Evolutionary conservation across 2,888 invertebrate species (phyloP).

Genomic region (Eucriotettix oculatus): DNA sequence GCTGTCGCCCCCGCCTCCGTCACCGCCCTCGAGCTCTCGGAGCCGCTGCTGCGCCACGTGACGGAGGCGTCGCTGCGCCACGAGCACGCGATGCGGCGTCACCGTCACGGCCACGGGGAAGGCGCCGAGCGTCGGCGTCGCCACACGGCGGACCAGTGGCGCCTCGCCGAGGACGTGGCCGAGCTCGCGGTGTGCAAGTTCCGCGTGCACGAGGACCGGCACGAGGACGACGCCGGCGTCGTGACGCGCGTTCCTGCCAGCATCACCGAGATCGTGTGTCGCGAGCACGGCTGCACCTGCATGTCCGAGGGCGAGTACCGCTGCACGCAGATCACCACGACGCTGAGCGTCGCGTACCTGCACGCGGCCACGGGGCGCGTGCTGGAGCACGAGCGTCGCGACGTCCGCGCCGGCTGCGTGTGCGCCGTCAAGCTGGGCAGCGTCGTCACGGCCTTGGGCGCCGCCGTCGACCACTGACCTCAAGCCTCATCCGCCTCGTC

Average conservation of each 20-base stretch:
- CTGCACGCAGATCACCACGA: constrained; percentile 1
- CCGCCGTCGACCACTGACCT: too few relatives aligned
- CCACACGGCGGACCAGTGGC: too few relatives aligned
- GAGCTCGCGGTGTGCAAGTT: neutral
- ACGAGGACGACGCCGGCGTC: neutral
- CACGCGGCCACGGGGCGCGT: neutral
- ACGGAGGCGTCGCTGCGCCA: too few relatives aligned
- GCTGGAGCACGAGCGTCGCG: neutral
- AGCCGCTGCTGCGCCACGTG: too few relatives aligned
- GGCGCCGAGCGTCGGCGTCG: too few relatives aligned
- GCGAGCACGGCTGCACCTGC: neutral
- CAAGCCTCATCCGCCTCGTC: too few relatives aligned
- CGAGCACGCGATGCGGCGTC: too few relatives aligned
- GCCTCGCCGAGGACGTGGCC: neutral
- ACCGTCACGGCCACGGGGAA: too few relatives aligned
- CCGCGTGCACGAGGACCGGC: neutral
- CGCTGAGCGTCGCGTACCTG: neutral
- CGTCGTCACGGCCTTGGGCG: too few relatives aligned
- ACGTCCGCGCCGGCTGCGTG: neutral
- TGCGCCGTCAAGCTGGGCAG: neutral
- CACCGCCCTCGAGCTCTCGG: too few relatives aligned
- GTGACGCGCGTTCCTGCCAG: neutral
- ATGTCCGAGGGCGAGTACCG: neutral
- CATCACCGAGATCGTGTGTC: neutral
- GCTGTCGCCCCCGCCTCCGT: too few relatives aligned